phyloP scores from a whole-genome alignment of 2,797 vertebrate species.

The Urocyon cinereoargenteus region DNA sequence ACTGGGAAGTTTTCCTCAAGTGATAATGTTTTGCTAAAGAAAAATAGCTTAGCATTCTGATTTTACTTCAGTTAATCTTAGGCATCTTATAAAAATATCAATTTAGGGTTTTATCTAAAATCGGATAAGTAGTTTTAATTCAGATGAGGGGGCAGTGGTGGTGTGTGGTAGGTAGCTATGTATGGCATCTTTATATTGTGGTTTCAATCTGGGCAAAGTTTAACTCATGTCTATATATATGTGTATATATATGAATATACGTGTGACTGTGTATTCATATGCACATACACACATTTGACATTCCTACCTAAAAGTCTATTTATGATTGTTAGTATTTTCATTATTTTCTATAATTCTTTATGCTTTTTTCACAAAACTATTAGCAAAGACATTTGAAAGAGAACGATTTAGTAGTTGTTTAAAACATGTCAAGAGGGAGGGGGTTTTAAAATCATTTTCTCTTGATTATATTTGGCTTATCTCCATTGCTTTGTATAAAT shows the following conservation, averaged over 20 bases:
- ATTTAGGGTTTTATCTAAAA: background rate
- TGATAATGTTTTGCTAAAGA: background rate
- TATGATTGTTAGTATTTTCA: background rate
- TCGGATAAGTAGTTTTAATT: background rate
- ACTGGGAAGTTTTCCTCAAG: background rate
- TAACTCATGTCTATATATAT: background rate
- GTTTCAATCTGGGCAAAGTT: background rate
- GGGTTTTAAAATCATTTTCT: background rate
- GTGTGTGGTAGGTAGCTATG: background rate
- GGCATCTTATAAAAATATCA: background rate
- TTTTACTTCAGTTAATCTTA: background rate
- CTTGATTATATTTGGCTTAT: background rate
- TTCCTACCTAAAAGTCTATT: background rate
- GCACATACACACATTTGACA: background rate
- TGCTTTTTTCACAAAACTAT: background rate
- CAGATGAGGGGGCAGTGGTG: background rate
- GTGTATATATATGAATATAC: background rate
- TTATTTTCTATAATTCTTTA: background rate
- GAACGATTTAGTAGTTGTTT: background rate
- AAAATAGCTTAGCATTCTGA: background rate
- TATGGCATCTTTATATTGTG: background rate
- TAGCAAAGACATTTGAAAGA: background rate
- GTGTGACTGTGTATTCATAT: background rate
- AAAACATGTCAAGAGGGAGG: background rate
- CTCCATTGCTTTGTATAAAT: constrained; percentile 1